These are phyloP conservation scores for Vipera latastei DNA, from an alignment of 2,797 vertebrate species.

Conservation along the genomic window DNA sequence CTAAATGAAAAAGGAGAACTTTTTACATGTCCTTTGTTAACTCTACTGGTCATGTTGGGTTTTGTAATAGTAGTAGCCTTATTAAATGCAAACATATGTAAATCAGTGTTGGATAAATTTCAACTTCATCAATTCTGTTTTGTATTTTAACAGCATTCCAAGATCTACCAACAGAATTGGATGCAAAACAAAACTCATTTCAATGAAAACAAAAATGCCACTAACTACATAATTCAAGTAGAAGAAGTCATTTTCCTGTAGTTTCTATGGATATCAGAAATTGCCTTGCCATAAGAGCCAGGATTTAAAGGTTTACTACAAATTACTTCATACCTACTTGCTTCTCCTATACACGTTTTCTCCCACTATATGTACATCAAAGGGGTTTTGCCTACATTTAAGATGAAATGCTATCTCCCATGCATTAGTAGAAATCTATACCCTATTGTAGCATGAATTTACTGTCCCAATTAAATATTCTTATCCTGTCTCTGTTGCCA, in stretches of 20 bases:
- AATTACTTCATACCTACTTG: not conserved
- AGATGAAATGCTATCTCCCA: not conserved
- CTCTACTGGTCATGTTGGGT: not conserved
- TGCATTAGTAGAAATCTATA: slow-evolving; percentile 5
- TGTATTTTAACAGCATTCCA: not conserved
- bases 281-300: not conserved
- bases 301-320: not conserved
- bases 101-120: not conserved
- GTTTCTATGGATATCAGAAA: not conserved
- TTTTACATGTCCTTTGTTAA: not conserved
- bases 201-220: not conserved
- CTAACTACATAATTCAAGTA: not conserved
- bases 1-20: not conserved
- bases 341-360: no score
- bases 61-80: not conserved
- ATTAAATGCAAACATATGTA: not conserved
- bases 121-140: not conserved
- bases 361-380: not conserved
- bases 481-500: not conserved
- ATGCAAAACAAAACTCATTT: not conserved
- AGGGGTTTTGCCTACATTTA: not conserved
- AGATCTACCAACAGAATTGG: not conserved
- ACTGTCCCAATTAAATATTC: not conserved
- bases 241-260: not conserved
- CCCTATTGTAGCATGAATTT: not conserved